Base-by-base conservation (phyloP, 2,113 vertebrate genomes). In the Oryzias curvinotus region DNA sequence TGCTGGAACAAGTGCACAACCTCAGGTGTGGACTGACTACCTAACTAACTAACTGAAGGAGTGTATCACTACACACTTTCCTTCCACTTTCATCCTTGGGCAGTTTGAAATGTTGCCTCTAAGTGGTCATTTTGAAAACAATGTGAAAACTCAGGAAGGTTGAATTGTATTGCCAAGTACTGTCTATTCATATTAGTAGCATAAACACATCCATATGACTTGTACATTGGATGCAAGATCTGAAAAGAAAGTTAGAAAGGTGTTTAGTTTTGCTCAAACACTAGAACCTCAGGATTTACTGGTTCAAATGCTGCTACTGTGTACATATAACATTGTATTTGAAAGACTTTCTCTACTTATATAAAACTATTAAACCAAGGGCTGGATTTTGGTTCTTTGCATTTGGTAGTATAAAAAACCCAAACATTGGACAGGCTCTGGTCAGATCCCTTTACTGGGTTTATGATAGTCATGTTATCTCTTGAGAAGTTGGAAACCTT, bases 1-100 rank as follows among this genome's bases (percentile, higher is more conserved):
- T 83, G 85, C 84, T 62, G 57, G 78, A 83, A 90, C 82, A 86
- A 87, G 87, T 80, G 83, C 82, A 81, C 41, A 36, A 75, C 87
- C 71, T 61, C 59, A 62, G 75, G 62, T 25, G 53, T 53, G 63
- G 54, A 75, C 60, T 23, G 21, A 23, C 2, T 21, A 21, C 1
- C 21, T 62, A 48, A 46, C 21, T 62, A 48, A 46, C 43, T 56
- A 28, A 54, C 19, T 0, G 5, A 14, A 5, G 43, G 30, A 51
- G 53, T 68, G 72, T 73, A 73, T 46, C 57, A 14, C 62, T 54
- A 55, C 26, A 28, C 52, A 56, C 59, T 64, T 5, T 18, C 47
- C 28, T 62, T 26, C 54, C 7, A 17, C 52, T 49, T 3, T 6
- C 60, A 21, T 8, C 13, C 47, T 59, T 50, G 43, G 10, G 3